Evolutionary conservation across 2,797 vertebrate genomes (phyloP).

Genomic region (Poeciliopsis infans): DNA sequence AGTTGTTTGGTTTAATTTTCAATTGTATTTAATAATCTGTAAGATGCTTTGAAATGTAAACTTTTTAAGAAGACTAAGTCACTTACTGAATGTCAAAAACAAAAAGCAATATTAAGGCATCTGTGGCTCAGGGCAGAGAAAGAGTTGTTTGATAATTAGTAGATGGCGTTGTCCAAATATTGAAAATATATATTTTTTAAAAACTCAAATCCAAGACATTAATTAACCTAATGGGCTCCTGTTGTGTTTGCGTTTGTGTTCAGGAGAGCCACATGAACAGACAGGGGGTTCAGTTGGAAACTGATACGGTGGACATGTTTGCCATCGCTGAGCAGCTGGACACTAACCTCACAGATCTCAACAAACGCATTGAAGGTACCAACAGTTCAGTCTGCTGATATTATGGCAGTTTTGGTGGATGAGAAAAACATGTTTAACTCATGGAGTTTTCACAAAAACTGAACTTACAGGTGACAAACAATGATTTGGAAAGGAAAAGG

Average conservation of each 20-base stretch:
- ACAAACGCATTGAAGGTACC: slow-evolving; percentile 88
- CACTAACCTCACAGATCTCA: slow-evolving; percentile 83
- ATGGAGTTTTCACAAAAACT: neutral
- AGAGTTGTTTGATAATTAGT: neutral
- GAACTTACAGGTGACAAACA: neutral
- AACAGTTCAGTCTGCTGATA: neutral
- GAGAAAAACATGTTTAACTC: neutral
- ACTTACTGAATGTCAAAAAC: neutral
- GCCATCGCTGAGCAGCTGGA: slow-evolving; percentile 84
- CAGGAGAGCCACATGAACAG: slow-evolving; percentile 82
- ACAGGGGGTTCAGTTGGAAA: slow-evolving; percentile 78
- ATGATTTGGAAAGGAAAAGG: neutral
- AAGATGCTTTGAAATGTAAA: neutral
- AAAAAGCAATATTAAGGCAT: neutral
- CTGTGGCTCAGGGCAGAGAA: neutral
- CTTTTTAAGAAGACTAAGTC: neutral
- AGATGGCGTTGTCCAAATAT: neutral
- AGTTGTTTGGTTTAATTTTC: neutral
- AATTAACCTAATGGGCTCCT: too few species aligned
- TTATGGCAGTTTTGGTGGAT: neutral
- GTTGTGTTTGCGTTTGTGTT: slow-evolving; percentile 49
- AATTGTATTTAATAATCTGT: neutral
- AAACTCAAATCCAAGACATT: neutral
- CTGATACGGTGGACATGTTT: slow-evolving; percentile 81
- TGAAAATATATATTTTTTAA: neutral